Conservation (phyloP, 1,140 invertebrate species). For the Temnothorax curvispinosus region DNA sequence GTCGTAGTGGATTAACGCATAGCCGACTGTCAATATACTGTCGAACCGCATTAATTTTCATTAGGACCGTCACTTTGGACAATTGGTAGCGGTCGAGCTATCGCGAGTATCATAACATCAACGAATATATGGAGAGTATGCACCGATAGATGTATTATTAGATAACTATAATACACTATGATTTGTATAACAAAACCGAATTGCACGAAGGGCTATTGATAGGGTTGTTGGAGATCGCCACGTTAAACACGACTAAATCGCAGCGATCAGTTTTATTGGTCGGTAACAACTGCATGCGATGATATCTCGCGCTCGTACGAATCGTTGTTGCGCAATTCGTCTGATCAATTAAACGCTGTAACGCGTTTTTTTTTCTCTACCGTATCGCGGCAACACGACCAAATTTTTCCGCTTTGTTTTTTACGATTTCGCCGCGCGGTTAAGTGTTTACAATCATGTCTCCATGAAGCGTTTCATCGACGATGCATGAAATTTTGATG, state of each 20-base stretch:
- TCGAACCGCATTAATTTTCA: conserved; percentile 27
- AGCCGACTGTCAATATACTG: not conserved
- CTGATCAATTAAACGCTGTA: conserved; percentile 40
- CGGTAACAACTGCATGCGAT: conserved; percentile 7
- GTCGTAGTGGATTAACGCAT: not conserved
- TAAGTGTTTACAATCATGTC: conserved; percentile 31
- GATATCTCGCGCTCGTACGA: conserved; percentile 14
- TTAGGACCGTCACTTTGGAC: conserved; percentile 35
- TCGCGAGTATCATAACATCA: not conserved
- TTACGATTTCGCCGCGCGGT: not conserved
- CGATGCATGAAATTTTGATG: conserved; percentile 39
- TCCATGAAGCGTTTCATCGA: conserved; percentile 6
- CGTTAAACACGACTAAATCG: conserved; percentile 52
- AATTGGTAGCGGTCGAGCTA: conserved; percentile 1
- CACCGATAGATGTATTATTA: conserved; percentile 36
- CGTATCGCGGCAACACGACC: not conserved
- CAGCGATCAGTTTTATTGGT: conserved; percentile 10
- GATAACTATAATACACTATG: conserved; percentile 10
- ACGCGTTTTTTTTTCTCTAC: not conserved
- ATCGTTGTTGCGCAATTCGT: conserved; percentile 26
- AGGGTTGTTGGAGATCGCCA: conserved; percentile 18
- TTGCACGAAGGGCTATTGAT: conserved; percentile 17
- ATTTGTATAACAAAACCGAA: conserved; percentile 21
- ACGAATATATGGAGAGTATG: not conserved
- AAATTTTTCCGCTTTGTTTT: conserved; percentile 30